These are phyloP conservation scores for Daboia siamensis DNA, from an alignment of 2,113 vertebrate genomes.

Conservation along the genomic window DNA sequence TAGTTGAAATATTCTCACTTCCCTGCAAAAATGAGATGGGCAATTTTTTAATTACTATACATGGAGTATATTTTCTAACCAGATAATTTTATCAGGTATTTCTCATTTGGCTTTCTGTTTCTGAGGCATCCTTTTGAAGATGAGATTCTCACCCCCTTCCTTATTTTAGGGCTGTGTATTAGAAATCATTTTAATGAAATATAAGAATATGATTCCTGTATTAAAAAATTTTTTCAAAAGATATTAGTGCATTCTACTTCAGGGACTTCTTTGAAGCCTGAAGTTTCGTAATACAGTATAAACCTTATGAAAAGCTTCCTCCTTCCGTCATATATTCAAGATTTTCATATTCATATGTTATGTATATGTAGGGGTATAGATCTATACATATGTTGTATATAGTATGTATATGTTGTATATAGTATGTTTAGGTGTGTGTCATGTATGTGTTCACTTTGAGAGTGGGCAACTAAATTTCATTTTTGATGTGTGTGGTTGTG, in stretches of 20 bases:
- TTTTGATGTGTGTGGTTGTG: too few species aligned
- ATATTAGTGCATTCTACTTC: conserved; percentile 6
- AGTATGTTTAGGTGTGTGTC: too few species aligned
- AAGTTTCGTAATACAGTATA: neutral
- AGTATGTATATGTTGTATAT: too few species aligned
- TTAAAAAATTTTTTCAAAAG: neutral
- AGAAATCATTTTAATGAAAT: conserved; percentile 4
- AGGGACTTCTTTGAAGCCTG: neutral
- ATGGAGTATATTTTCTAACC: neutral
- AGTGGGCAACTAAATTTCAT: too few species aligned
- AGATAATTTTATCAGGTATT: neutral
- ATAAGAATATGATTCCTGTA: neutral
- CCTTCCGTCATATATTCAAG: too few species aligned
- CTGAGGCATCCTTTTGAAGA: neutral
- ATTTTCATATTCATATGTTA: too few species aligned
- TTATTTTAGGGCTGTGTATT: neutral
- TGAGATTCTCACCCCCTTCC: neutral
- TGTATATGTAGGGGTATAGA: too few species aligned
- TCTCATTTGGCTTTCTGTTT: neutral
- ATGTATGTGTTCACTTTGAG: too few species aligned
- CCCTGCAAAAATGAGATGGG: neutral
- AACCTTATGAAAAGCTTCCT: too few species aligned
- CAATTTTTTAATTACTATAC: neutral
- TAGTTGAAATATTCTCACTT: neutral
- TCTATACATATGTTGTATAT: too few species aligned